These are phyloP conservation scores for Drosophila birchii DNA, from an alignment of 2,888 invertebrate species.

Conservation along the genomic window DNA sequence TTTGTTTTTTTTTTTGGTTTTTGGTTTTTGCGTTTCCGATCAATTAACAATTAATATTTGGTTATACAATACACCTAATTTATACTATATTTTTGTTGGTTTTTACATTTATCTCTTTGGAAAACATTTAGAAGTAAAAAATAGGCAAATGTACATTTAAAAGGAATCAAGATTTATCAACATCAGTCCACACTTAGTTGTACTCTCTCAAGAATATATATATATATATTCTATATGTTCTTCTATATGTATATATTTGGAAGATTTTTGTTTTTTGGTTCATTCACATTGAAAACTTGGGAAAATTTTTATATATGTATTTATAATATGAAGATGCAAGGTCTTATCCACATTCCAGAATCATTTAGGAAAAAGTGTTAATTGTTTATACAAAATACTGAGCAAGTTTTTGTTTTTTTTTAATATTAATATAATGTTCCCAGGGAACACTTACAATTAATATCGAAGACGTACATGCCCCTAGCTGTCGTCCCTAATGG, in stretches of 20 bases:
- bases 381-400: background rate
- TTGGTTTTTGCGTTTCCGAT: background rate
- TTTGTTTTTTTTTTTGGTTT: conserved; percentile 5
- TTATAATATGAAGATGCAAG: background rate
- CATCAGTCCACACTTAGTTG: conserved; percentile 29
- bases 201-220: conserved; percentile 11
- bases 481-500: conserved; percentile 15
- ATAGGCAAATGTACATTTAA: conserved; percentile 29
- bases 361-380: too few relatives aligned
- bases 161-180: conserved; percentile 28
- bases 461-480: conserved; percentile 6
- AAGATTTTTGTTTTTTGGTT: conserved; percentile 15
- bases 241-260: conserved; percentile 18
- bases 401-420: too few relatives aligned
- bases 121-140: conserved; percentile 29
- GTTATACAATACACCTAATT: conserved; percentile 22
- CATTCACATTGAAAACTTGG: conserved; percentile 4
- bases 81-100: conserved; percentile 1
- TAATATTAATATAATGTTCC: background rate
- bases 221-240: too few relatives aligned
- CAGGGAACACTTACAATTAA: background rate
- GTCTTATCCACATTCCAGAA: background rate
- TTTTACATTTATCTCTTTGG: conserved; percentile 15
- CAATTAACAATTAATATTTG: conserved; percentile 28
- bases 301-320: background rate